Conservation (phyloP, 2,113 vertebrate genomes). For the Cisticola juncidis region DNA sequence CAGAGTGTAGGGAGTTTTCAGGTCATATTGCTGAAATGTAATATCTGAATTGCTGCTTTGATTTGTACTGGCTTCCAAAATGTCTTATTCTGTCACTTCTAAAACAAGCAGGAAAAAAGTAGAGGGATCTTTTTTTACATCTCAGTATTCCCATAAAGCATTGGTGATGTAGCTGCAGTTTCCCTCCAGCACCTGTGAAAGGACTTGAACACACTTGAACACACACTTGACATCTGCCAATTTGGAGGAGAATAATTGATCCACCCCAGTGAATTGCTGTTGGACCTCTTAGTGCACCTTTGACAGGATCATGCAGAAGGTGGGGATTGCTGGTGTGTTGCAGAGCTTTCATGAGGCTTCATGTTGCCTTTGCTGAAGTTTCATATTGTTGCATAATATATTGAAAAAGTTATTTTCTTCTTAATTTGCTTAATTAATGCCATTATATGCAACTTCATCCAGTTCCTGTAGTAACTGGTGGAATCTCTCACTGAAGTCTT, state of each 20-base stretch:
- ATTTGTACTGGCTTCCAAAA: not conserved
- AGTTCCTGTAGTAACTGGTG: not conserved
- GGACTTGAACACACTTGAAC: not conserved
- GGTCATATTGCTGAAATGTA: not conserved
- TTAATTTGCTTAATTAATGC: not conserved
- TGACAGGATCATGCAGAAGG: not conserved
- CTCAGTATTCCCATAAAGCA: not conserved
- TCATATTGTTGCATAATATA: not conserved
- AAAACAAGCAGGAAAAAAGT: not conserved
- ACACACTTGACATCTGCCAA: no score
- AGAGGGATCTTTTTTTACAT: not conserved
- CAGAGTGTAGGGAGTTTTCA: not conserved
- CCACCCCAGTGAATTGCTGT: not conserved
- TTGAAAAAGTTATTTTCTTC: not conserved
- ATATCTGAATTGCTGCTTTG: not conserved
- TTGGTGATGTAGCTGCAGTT: not conserved
- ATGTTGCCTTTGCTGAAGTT: not conserved
- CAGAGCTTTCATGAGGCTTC: not conserved
- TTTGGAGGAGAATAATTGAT: not conserved
- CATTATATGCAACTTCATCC: not conserved
- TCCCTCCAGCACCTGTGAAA: not conserved
- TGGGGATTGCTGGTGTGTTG: not conserved
- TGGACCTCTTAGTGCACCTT: not conserved
- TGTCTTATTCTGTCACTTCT: not conserved
- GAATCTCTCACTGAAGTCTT: not conserved